Evolutionary conservation across 1,140 invertebrate genomes (phyloP), one percentile per base, ranked within the genome.

Genomic region (Steinernema khuongi): DNA sequence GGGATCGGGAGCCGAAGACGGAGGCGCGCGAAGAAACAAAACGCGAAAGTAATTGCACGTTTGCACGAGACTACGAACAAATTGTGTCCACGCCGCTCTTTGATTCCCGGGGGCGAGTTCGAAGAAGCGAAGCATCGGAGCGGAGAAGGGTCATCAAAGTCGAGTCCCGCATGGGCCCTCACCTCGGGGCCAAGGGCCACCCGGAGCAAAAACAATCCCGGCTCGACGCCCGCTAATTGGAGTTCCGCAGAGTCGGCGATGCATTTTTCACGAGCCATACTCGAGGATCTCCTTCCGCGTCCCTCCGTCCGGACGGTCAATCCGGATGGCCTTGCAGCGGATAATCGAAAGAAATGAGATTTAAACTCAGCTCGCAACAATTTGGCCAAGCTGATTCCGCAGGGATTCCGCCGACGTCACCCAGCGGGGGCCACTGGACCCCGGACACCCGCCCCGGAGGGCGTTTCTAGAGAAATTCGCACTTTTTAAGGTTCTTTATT

Each of bases 271-370:
- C 50, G 11, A 60, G 14, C 26, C 14, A 60, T 60, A 7, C 50
- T 41, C n/a, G 7, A 7, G 36, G 7, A n/a, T 4, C 14, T 60
- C 26, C 50, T 7, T 60, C 50, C 50, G 14, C 50, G 50, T 60
- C 50, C 19, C 50, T 26, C 4, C 50, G 2, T 26, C 50, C 50
- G 26, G 50, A 60, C 50, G 50, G 50, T 60, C 50, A 60, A 60
- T 60, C 50, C 26, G 22, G 14, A 60, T 14, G 14, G 19, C 50
- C 4, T 26, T 60, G 50, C 50, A 60, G 7, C 7, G 50, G 50
- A 60, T 60, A 60, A 60, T 60, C 50, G 50, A 22, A 26, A 60
- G 22, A 60, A 60, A 60, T 60, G 22, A 60, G 50, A 60, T 60
- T 60, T 60, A 26, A 26, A 60, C 50, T n/a, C 50, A n/a, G 4